Evolutionary conservation across 1,140 invertebrate genomes (phyloP), one percentile per base, ranked within the genome.

Genomic region (Ceratosolen solmsi): DNA sequence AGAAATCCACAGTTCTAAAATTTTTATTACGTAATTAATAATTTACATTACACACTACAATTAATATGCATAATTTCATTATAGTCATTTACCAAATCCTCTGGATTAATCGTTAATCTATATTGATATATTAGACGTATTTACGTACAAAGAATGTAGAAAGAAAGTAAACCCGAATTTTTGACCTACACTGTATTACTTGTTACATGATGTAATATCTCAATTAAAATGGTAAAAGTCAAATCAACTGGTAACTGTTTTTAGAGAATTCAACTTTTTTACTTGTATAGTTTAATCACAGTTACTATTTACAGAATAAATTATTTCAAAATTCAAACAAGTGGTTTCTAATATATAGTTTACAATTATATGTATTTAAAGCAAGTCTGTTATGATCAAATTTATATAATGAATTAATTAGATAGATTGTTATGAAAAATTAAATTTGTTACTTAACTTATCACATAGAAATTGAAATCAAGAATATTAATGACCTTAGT

Each of bases 151-250:
- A 51, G 38, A 51, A 33, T 46, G 76, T 58, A 73, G 54, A 76
- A 65, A 56, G 49, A 41, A 74, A 63, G 49, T 2, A 30, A 60
- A 33, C 56, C 58, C 49, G 15, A 81, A 81, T 74, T 76, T 76
- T 27, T n/a, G 25, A 33, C 15, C 63, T 60, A 65, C n/a, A 54
- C 3, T 25, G 46, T 51, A 25, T 33, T 60, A 72, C 73, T 60
- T 22, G 54, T 77, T 82, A 27, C 7, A 20, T 82, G 63, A 38
- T 36, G 65, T 54, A 82, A 82, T 72, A 63, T 77, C 13, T 11
- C 22, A 36, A 77, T 68, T 13, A 72, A 76, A 82, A 72, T 68
- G 51, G 38, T 72, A 51, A 76, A 72, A 20, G 36, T 76, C 27
- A 76, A 46, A 46, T 25, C 3, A 77, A 60, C 25, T 22, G 25